A percentile compares a stretch with the other conserved stretches of the same genome.
Evolutionary conservation across 2,113 vertebrate species (phyloP).

Genomic region (Pipa parva): DNA sequence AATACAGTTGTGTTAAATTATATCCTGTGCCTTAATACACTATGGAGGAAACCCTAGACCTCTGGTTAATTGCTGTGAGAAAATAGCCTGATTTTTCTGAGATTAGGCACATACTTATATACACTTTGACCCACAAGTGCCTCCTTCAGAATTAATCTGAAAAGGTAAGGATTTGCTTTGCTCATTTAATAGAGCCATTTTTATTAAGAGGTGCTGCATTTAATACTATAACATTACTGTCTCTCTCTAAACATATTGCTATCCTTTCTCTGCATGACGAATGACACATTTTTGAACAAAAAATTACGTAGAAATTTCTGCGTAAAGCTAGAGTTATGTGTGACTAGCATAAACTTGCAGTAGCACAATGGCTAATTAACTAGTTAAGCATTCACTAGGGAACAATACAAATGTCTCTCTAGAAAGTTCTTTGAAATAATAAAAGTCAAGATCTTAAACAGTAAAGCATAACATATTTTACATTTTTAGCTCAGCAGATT

Average conservation of each 20-base stretch:
- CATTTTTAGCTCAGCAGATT: no score
- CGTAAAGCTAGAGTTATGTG: background rate
- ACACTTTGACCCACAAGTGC: constrained; percentile 76
- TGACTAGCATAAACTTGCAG: constrained; percentile 1
- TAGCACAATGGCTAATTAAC: constrained; percentile 10
- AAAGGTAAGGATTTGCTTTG: constrained; percentile 76
- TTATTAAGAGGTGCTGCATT: constrained; percentile 67
- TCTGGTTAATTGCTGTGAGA: constrained; percentile 82
- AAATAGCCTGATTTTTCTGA: constrained; percentile 76
- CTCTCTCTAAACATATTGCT: no score
- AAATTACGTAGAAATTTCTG: background rate
- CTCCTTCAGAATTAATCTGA: constrained; percentile 82
- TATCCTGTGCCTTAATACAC: constrained; percentile 83
- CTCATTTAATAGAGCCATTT: constrained; percentile 62
- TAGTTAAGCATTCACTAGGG: background rate
- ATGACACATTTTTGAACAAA: constrained; percentile 67
- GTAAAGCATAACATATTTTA: background rate
- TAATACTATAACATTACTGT: constrained; percentile 70
- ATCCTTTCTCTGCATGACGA: no score
- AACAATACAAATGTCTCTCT: background rate
- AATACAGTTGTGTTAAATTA: constrained; percentile 80
- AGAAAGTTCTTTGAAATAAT: constrained; percentile 6
- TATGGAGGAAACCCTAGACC: constrained; percentile 78
- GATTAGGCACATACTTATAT: constrained; percentile 79
- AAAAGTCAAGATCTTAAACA: background rate